Percentiles rank a stretch among this genome's conserved stretches.
Evolutionary conservation across 30 jellyfish, hydroid and myxozoan genomes (phyloP).

Genomic region (Turritopsis dohrnii): DNA sequence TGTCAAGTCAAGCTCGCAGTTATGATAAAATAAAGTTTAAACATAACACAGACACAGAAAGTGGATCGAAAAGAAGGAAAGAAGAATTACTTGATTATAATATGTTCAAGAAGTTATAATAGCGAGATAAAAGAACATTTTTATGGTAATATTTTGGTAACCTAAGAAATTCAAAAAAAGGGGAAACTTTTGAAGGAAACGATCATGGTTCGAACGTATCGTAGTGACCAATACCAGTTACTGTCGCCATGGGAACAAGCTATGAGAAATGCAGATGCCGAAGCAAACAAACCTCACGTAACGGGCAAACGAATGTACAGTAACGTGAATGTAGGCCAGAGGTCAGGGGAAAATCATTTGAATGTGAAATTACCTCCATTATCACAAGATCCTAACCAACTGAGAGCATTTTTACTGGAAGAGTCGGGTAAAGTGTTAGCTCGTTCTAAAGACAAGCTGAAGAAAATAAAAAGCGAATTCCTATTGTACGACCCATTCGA

Average conservation of each 20-base stretch:
- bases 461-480: conserved; percentile 9
- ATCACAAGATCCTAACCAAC: conserved; percentile 12
- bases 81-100: too few species aligned
- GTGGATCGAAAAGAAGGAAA: background rate
- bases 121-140: background rate
- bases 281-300: background rate
- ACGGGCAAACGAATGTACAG: conserved; percentile 30
- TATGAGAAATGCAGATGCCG: conserved; percentile 30
- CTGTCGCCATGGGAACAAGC: conserved; percentile 38
- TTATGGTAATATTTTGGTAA: background rate
- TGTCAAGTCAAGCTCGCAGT: background rate
- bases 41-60: background rate
- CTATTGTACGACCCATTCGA: conserved; percentile 20
- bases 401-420: background rate
- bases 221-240: background rate
- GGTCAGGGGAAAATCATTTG: background rate
- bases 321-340: conserved; percentile 6
- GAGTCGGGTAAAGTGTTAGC: conserved; percentile 22
- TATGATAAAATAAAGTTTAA: background rate
- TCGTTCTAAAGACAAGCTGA: conserved; percentile 27
- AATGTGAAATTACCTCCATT: conserved; percentile 22
- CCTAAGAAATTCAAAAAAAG: background rate
- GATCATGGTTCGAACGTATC: conserved; percentile 31
- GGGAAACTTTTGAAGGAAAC: background rate
- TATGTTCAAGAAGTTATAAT: background rate